A percentile compares a stretch with the other conserved stretches of the same genome.
phyloP scores from a whole-genome alignment of 1,140 invertebrate species.

The Ditylenchus dipsaci region DNA sequence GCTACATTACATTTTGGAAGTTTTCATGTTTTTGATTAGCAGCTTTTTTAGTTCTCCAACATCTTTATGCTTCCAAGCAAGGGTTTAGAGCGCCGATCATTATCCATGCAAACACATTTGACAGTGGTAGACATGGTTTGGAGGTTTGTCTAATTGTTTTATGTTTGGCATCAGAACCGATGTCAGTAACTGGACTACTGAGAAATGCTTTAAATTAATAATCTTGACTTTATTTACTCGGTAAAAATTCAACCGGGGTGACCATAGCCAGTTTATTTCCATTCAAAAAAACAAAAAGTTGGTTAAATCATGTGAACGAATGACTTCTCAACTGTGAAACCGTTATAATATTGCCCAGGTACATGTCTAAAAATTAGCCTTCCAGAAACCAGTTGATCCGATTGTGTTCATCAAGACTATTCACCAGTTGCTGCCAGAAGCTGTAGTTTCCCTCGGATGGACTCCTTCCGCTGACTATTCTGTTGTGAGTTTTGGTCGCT shows the following conservation, averaged over 20 bases:
- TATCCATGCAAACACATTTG: conserved; percentile 39
- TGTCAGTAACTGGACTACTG: no score
- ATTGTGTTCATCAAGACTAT: conserved; percentile 38
- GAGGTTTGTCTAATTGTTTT: background rate
- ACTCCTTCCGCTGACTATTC: conserved; percentile 37
- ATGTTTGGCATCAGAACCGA: no score
- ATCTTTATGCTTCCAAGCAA: conserved; percentile 39
- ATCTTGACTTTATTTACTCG: no score
- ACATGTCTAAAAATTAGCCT: background rate
- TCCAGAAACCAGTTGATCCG: conserved; percentile 38
- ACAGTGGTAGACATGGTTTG: conserved; percentile 22
- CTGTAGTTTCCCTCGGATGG: conserved; percentile 47
- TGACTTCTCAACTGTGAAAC: no score
- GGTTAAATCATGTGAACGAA: no score
- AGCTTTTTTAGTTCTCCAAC: conserved; percentile 23
- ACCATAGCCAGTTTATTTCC: no score
- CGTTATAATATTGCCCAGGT: no score
- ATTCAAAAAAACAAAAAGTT: no score
- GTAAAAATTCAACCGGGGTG: no score
- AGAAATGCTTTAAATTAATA: background rate
- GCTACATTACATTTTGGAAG: background rate
- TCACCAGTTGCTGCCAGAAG: conserved; percentile 36
- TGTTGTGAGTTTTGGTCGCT: conserved; percentile 8
- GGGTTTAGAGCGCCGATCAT: conserved; percentile 42
- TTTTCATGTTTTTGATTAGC: conserved; percentile 9